A percentile compares a stretch with the other conserved stretches of the same genome.
phyloP scores from a whole-genome alignment of 2,888 invertebrate species.

The Meandrusa payeni region DNA sequence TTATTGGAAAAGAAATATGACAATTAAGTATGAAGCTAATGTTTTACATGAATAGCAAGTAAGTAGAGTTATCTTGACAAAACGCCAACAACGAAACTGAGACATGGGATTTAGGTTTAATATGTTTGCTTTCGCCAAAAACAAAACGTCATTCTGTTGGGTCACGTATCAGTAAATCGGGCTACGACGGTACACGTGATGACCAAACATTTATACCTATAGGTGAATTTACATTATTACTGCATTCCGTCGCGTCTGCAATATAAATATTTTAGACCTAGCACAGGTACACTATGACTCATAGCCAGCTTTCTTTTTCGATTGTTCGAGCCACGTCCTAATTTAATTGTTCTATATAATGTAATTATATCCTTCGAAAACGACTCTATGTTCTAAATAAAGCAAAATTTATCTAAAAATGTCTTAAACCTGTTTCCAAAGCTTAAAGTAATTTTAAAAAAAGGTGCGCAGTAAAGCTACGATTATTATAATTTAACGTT shows the following conservation, averaged over 20 bases:
- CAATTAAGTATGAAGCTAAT: slow-evolving; percentile 32
- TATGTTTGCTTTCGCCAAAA: slow-evolving; percentile 56
- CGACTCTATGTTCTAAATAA: too few species aligned
- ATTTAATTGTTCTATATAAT: too few species aligned
- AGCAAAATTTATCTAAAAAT: too few species aligned
- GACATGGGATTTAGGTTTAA: slow-evolving; percentile 39
- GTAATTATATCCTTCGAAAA: too few species aligned
- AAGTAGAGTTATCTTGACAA: slow-evolving; percentile 3
- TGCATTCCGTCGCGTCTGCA: slow-evolving; percentile 44
- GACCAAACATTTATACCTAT: slow-evolving; percentile 49
- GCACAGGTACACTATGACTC: slow-evolving; percentile 11
- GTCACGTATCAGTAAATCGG: slow-evolving; percentile 59
- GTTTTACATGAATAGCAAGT: slow-evolving; percentile 9
- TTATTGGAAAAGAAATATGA: too few species aligned
- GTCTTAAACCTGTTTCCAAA: too few species aligned
- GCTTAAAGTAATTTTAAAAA: too few species aligned
- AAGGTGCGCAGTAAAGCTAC: too few species aligned
- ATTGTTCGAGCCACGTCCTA: too few species aligned
- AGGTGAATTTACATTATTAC: slow-evolving; percentile 53
- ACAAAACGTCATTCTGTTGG: slow-evolving; percentile 39
- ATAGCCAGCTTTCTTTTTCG: not conserved
- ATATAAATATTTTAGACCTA: slow-evolving; percentile 43
- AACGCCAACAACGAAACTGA: slow-evolving; percentile 30
- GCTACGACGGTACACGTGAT: slow-evolving; percentile 50
- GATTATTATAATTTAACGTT: too few species aligned